phyloP scores from a whole-genome alignment of 1,140 invertebrate genomes.

The Mactra quadrangularis region DNA sequence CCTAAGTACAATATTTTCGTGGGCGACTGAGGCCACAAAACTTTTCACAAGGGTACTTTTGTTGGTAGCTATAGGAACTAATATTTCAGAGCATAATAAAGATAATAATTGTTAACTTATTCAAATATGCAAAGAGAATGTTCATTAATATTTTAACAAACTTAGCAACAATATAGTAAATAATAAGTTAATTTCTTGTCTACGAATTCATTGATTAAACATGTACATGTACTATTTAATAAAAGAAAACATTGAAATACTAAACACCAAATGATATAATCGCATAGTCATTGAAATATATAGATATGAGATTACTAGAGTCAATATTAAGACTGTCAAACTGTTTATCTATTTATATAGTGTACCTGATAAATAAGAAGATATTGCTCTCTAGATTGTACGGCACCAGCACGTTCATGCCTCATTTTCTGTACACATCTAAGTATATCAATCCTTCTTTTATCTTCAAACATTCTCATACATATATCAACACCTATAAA shows the following conservation, averaged over 20 bases:
- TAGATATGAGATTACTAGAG: no score
- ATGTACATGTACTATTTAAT: no score
- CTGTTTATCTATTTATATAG: background rate
- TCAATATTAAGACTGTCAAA: background rate
- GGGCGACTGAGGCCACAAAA: background rate
- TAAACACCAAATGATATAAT: background rate
- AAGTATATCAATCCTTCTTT: constrained; percentile 92
- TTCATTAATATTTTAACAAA: no score
- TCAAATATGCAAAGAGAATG: no score
- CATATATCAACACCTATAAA: constrained; percentile 93
- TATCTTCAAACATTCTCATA: constrained; percentile 92
- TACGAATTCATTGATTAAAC: no score
- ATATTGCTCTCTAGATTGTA: constrained; percentile 92
- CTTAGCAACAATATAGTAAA: no score
- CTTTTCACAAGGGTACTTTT: background rate
- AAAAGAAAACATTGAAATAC: background rate
- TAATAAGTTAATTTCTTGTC: no score
- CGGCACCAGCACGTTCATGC: constrained; percentile 93
- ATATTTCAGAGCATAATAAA: background rate
- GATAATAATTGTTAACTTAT: no score
- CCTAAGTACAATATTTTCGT: background rate
- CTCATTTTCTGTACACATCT: constrained; percentile 92
- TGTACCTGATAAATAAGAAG: constrained; percentile 88
- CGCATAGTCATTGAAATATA: background rate
- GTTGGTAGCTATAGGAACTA: background rate